A percentile compares a stretch with the other conserved stretches of the same genome.
Evolutionary conservation across 2,888 invertebrate species (phyloP).

Genomic region (Cryptops parisi): DNA sequence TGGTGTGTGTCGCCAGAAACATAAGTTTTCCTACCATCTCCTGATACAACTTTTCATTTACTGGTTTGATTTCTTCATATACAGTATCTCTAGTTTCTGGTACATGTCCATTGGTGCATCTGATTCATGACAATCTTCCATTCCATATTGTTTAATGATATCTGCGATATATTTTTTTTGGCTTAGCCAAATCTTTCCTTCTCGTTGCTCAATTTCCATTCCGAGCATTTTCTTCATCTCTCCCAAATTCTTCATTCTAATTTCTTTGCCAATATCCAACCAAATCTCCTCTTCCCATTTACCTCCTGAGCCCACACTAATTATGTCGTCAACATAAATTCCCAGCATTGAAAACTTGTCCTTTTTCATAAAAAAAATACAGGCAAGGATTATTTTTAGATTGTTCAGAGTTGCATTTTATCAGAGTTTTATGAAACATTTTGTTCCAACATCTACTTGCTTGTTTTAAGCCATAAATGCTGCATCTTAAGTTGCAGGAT

Average conservation of each 20-base stretch:
- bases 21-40: constrained; percentile 15
- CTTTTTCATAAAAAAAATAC: no score
- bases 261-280: background rate
- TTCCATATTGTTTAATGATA: constrained; percentile 7
- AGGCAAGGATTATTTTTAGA: background rate
- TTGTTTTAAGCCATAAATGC: constrained; percentile 17
- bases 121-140: constrained; percentile 6
- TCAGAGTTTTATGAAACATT: constrained; percentile 9
- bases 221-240: background rate
- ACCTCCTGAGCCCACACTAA: no score
- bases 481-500: constrained; percentile 12
- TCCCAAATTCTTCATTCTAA: background rate
- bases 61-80: no score
- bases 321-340: background rate
- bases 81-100: no score
- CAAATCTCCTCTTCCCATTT: no score
- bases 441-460: constrained; percentile 15
- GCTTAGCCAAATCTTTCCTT: no score
- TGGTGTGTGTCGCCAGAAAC: constrained; percentile 17
- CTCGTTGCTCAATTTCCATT: no score
- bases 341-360: background rate
- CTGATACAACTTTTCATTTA: no score
- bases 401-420: constrained; percentile 4
- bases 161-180: no score
- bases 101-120: constrained; percentile 12